These are phyloP conservation scores for Agriotes lineatus DNA, from an alignment of 2,888 invertebrate species.

Conservation along the genomic window DNA sequence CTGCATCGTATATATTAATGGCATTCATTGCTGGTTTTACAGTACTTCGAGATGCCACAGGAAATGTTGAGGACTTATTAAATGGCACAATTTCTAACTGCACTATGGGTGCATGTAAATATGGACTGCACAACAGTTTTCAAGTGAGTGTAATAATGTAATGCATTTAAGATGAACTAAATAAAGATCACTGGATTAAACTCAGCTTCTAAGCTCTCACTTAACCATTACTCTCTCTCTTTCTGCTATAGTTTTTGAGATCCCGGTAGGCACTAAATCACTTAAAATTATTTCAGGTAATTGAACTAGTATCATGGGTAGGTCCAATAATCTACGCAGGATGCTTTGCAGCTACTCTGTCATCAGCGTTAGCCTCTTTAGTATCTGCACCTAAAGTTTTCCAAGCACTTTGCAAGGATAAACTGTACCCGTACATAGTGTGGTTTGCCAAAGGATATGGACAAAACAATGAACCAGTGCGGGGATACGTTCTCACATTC, in stretches of 20 bases:
- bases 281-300: constrained; percentile 71
- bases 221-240: neutral
- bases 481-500: constrained; percentile 94
- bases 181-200: too few relatives aligned
- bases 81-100: constrained; percentile 69
- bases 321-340: constrained; percentile 96
- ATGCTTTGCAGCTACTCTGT: constrained; percentile 96
- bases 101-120: constrained; percentile 68
- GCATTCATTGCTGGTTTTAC: constrained; percentile 83
- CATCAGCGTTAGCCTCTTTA: constrained; percentile 94
- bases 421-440: constrained; percentile 90
- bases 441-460: constrained; percentile 93
- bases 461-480: constrained; percentile 84
- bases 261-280: neutral
- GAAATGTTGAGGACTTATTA: constrained; percentile 72
- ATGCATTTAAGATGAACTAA: too few relatives aligned
- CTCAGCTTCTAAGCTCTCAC: too few relatives aligned
- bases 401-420: constrained; percentile 94
- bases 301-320: constrained; percentile 84
- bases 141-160: constrained; percentile 70
- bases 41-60: constrained; percentile 84
- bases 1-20: constrained; percentile 87
- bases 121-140: constrained; percentile 83
- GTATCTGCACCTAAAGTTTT: constrained; percentile 97
- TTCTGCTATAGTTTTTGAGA: neutral